A percentile compares a stretch with the other conserved stretches of the same genome.
phyloP scores from a whole-genome alignment of 2,888 invertebrate species.

The Keiferia lycopersicella region DNA sequence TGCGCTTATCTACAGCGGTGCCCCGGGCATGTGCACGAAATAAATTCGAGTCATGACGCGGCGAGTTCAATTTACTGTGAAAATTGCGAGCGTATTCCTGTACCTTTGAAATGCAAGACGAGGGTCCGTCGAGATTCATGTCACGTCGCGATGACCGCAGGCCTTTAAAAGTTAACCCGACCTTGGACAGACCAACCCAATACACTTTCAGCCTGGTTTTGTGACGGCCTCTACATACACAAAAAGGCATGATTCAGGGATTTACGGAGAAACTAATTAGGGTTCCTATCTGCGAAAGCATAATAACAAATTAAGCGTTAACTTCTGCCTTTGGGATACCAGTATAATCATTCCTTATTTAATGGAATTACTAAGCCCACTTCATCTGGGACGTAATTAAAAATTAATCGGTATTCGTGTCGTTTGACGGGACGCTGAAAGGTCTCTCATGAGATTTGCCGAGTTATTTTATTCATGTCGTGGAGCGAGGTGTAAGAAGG shows the following conservation, averaged over 20 bases:
- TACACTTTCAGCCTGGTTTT: conserved; percentile 30
- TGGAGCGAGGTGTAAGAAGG: conserved; percentile 72
- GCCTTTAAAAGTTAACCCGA: conserved; percentile 57
- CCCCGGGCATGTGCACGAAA: conserved; percentile 61
- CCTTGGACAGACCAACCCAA: conserved; percentile 39
- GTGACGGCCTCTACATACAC: conserved; percentile 31
- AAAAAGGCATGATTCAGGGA: conserved; percentile 43
- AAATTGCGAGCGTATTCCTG: conserved; percentile 60
- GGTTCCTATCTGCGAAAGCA: conserved; percentile 9
- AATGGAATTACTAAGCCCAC: neutral
- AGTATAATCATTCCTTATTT: conserved; percentile 37
- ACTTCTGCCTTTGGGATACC: conserved; percentile 13
- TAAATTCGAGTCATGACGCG: conserved; percentile 61
- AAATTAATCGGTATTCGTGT: conserved; percentile 42
- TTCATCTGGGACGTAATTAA: neutral
- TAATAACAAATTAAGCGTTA: conserved; percentile 10
- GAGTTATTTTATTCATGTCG: conserved; percentile 73
- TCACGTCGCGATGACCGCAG: conserved; percentile 60
- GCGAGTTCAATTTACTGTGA: conserved; percentile 68
- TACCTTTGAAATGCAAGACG: conserved; percentile 45
- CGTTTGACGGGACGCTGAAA: conserved; percentile 53
- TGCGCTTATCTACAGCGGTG: conserved; percentile 56
- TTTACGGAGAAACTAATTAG: conserved; percentile 42
- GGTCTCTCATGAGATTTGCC: conserved; percentile 57
- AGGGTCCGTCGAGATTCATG: conserved; percentile 54